Evolutionary conservation across 2,888 invertebrate genomes (phyloP), one percentile per base, ranked within the genome.

Genomic region (Desoria tigrina): DNA sequence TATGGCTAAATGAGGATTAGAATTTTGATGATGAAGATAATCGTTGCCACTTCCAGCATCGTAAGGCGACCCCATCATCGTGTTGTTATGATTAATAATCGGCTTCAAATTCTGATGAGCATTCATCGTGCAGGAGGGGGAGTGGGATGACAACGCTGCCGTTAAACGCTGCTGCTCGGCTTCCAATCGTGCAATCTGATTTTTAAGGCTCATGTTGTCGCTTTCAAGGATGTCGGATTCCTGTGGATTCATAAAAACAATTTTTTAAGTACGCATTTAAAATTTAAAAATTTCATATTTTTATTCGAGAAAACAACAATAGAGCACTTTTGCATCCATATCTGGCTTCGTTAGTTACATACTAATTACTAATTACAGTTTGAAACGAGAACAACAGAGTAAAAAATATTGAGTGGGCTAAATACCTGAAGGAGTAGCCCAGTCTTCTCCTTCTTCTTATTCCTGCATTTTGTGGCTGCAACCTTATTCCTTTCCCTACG

Each of bases 401-500:
- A 11, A 32, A 7, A 32, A 7, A 32, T 32, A 32, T 7, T 32
- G 32, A 32, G 32, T 32, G 32, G 32, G 32, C 32, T 32, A n/a
- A n/a, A n/a, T n/a, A 81, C 81, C 71, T 87, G 88, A 75, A 92
- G 89, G 75, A 94, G 82, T 79, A 92, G 92, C 76, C 88, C 88
- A 1, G 92, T 93, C 74, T 90, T 86, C 79, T 93, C 92, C 42
- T 94, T 88, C 80, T 94, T 94, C 85, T 94, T 94, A 84, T 94
- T 86, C 74, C 94, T 87, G 79, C 94, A 94, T 81, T 94, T 94
- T 14, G 94, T 94, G 66, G 94, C 94, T 59, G 94, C 94, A 73
- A 94, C 91, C 83, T 94, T 94, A 81, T 94, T 94, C 76, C 94
- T 84, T 81, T 94, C 94, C 77, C 94, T 86, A 78, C 94, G 84